Evolutionary conservation across 2,797 vertebrate genomes (phyloP).

Genomic region (Galagoides demidoff): DNA sequence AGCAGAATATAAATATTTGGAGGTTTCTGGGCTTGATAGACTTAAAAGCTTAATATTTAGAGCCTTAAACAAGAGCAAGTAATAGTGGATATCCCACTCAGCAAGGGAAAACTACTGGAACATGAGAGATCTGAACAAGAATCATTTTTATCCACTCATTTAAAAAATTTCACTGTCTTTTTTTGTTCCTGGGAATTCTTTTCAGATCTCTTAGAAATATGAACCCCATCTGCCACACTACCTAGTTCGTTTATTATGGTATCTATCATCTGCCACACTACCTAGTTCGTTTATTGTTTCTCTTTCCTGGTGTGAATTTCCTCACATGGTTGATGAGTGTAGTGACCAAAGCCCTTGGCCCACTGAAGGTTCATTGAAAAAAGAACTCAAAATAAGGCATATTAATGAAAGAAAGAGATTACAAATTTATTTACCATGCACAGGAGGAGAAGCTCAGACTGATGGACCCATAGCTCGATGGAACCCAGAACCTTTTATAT

Average conservation of each 20-base stretch:
- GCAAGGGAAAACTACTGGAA: not conserved
- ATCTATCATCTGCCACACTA: not conserved
- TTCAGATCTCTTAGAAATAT: not conserved
- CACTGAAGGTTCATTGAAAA: not conserved
- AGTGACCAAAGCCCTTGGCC: not conserved
- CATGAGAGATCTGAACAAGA: not conserved
- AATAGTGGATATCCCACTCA: not conserved
- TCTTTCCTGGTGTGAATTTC: not conserved
- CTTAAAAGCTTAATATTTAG: constrained; percentile 17
- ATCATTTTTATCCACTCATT: not conserved
- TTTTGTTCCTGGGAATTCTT: not conserved
- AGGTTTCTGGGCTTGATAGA: not conserved
- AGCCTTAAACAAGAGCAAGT: not conserved
- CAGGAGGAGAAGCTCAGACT: not conserved
- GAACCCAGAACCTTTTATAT: not conserved
- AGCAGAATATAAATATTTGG: constrained; percentile 22
- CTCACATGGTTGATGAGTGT: not conserved
- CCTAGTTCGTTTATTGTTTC: not conserved
- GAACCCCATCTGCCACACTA: not conserved
- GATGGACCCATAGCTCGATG: not conserved
- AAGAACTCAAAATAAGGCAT: not conserved
- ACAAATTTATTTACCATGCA: not conserved
- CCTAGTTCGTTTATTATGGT: not conserved
- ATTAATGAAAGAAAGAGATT: not conserved
- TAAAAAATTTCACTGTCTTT: not conserved